Conservation (phyloP, 2,888 invertebrate species). For the Teinopalpus imperialis region DNA sequence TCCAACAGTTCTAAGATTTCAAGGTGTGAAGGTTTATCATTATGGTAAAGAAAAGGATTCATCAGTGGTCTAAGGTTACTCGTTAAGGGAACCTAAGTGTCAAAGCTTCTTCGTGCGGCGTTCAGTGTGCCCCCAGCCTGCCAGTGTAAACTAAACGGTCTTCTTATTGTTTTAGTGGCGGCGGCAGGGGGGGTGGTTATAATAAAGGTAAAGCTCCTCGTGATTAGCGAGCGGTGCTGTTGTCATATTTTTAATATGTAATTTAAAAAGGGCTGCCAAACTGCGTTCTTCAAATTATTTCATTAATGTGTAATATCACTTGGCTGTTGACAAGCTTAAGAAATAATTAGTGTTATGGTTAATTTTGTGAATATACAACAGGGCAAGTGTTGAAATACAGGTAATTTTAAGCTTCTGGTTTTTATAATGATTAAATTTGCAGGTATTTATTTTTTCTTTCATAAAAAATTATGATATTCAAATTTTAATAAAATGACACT, state of each 20-base stretch:
- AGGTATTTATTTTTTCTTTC: no score
- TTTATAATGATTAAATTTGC: no score
- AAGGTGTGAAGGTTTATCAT: constrained; percentile 74
- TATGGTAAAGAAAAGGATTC: constrained; percentile 83
- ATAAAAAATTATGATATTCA: no score
- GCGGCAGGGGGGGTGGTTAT: constrained; percentile 96
- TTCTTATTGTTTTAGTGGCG: constrained; percentile 96
- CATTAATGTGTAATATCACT: constrained; percentile 31
- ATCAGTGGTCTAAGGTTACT: constrained; percentile 68
- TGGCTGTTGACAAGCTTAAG: constrained; percentile 52
- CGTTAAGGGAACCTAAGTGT: constrained; percentile 77
- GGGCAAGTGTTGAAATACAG: no score
- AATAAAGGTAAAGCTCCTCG: constrained; percentile 97
- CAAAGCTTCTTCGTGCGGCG: constrained; percentile 79
- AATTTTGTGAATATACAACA: no score
- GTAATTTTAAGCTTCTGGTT: no score
- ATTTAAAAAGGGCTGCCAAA: constrained; percentile 79
- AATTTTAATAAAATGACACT: neutral
- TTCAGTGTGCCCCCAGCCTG: constrained; percentile 81
- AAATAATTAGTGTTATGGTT: no score
- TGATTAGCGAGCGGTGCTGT: constrained; percentile 88
- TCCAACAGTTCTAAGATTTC: constrained; percentile 73
- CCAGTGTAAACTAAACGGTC: constrained; percentile 86
- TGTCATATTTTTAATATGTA: constrained; percentile 82
- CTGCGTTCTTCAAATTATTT: constrained; percentile 28